Base-by-base conservation (phyloP, 23 tunicate species). In the Styela clava region DNA sequence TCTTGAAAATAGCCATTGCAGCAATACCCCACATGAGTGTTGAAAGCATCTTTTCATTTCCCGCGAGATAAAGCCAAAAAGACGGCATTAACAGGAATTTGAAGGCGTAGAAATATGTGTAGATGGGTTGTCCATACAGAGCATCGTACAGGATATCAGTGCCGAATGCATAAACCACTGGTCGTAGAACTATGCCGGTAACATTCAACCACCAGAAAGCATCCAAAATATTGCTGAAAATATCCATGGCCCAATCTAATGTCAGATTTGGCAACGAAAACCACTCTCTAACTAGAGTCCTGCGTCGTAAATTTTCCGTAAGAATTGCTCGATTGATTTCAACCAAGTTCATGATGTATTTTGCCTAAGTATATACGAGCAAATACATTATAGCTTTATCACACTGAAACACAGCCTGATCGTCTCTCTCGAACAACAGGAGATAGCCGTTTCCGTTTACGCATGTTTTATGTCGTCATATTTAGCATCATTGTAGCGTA, bases 161-260 rank as follows among this genome's bases (percentile, higher is more conserved):
- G 35, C 80, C 80, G 64, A 26, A 31, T 44, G 24, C 64, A 51
- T 34, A 51, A 32, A 74, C 24, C 21, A 74, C 2, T 19, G 80
- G 80, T 22, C 52, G 44, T 3, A 74, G 23, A n/a, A 36, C 80
- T 5, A 74, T 52, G 3, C 80, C 80, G 28, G 63, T 22, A 24
- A 74, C 25, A 68, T 74, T 74, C 3, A 74, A 25, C 27, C 64
- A 74, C 80, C 80, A 74, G 24, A 74, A 24, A 2, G 31, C 63
- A 51, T 74, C 80, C 68, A 74, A 27, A 2, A 36, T 28, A 19
- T 16, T 2, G 3, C 64, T 68, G 31, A 64, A 64, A 24, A 64
- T 19, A 24, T 64, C 31, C 69, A 64, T 24, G 5, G 18, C 31
- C 9, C 7, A 3, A 19, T 24, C 29, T 7, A 27, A 7, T 5